Percentiles rank a stretch among this genome's conserved stretches.
phyloP scores from a whole-genome alignment of 2,113 vertebrate genomes.

The Oncorhynchus gorbuscha region DNA sequence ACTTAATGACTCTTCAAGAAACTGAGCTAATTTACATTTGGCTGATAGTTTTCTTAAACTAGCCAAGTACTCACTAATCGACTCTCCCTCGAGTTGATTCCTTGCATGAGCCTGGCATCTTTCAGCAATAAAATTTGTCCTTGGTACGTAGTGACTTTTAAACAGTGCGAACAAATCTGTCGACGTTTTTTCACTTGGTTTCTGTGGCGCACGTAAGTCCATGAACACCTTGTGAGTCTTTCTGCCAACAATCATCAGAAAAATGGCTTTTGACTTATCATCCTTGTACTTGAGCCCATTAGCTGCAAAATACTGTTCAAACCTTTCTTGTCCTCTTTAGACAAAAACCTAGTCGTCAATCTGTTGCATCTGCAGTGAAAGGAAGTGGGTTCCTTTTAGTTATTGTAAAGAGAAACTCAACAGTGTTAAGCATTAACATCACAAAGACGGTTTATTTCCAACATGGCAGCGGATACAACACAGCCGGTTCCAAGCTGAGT shows the following conservation, averaged over 20 bases:
- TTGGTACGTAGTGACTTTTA: not conserved
- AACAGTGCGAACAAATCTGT: not conserved
- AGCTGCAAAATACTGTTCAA: conserved; percentile 14
- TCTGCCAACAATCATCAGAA: conserved; percentile 15
- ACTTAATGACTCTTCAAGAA: conserved; percentile 11
- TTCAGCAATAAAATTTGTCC: conserved; percentile 9
- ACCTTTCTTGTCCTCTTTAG: not conserved
- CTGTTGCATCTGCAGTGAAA: no score
- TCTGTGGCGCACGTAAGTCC: conserved; percentile 9
- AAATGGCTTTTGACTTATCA: not conserved
- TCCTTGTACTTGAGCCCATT: not conserved
- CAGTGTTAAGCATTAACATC: no score
- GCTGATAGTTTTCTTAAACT: conserved; percentile 8
- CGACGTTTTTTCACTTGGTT: conserved; percentile 6
- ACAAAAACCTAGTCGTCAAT: no score
- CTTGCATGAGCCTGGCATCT: conserved; percentile 20
- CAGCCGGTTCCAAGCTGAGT: no score
- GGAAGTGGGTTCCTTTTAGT: no score
- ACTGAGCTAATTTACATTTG: not conserved
- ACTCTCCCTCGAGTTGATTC: not conserved
- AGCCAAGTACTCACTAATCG: conserved; percentile 11
- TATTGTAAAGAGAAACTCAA: no score
- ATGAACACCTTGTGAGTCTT: conserved; percentile 12
- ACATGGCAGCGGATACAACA: no score
- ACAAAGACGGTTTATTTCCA: no score